Base-by-base conservation (phyloP, 2,888 invertebrate genomes). In the Rhyacophila evoluta region DNA sequence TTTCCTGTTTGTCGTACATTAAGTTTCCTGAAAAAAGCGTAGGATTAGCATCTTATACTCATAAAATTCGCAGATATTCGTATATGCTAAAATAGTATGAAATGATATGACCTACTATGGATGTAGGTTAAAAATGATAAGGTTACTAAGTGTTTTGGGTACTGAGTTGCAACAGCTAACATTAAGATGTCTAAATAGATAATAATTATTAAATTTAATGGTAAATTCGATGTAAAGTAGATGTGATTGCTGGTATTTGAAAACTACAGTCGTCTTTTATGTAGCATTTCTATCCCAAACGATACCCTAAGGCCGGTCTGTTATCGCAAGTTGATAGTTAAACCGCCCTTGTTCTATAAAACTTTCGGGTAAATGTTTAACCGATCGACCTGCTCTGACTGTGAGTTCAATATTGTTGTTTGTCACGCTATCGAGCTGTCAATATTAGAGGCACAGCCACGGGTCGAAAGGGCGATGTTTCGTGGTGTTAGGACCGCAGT, bases 351-450 rank as follows among this genome's bases (percentile, higher is more conserved):
- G 25, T 55, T 55, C 55, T 55, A 55, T 55, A 55, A 55, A 55
- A 55, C 55, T 55, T 55, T 55, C 25, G 55, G 55, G 55, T 55
- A 55, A 55, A 55, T 55, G 55, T 25, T 55, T 55, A 55, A 55
- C 55, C 55, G 55, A 55, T 55, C 55, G 55, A 55, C 55, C 55
- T 55, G 55, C 1, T 55, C 55, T 19, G 19, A 55, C 19, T 5
- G 55, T 19, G 55, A 55, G 55, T 25, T 55, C 25, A 55, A 19
- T 55, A 55, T 55, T 55, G 55, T 55, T 55, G 55, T 55, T 55
- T 55, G 55, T 55, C 55, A 55, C 55, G 55, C 55, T 55, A 55
- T 55, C 55, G 55, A 55, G 55, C 55, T 55, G 55, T 55, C 55
- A 55, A 55, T 55, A 55, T 55, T 55, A 55, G 55, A 10, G 55